Conservation (phyloP, 2,888 invertebrate genomes). For the Leucania comma region DNA sequence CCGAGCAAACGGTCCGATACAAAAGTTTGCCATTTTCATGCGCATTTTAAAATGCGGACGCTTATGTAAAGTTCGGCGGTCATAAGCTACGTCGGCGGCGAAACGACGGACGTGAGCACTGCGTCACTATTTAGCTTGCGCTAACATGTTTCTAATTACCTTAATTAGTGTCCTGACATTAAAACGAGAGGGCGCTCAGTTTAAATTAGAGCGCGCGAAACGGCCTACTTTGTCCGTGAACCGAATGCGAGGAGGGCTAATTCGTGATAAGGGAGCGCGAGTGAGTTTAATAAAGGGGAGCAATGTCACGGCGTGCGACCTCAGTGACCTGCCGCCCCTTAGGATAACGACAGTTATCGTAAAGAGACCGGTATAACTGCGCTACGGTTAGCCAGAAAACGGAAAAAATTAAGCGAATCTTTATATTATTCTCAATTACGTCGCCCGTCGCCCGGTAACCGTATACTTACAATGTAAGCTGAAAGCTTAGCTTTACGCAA, state of each 20-base stretch:
- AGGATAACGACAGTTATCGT: constrained; percentile 81
- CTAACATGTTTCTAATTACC: constrained; percentile 86
- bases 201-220: constrained; percentile 85
- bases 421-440: constrained; percentile 60
- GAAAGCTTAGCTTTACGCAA: constrained; percentile 45
- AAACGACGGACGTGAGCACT: constrained; percentile 64
- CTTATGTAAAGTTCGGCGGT: constrained; percentile 43
- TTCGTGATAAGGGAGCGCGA: constrained; percentile 86
- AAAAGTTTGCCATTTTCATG: constrained; percentile 52
- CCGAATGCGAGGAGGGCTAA: constrained; percentile 84
- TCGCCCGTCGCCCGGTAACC: constrained; percentile 11
- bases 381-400: constrained; percentile 55
- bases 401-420: constrained; percentile 60
- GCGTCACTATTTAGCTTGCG: constrained; percentile 73
- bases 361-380: constrained; percentile 68
- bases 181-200: constrained; percentile 81
- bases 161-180: constrained; percentile 86
- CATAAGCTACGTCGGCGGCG: constrained; percentile 55
- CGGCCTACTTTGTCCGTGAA: constrained; percentile 85
- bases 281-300: constrained; percentile 83
- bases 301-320: constrained; percentile 81
- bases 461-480: constrained; percentile 36
- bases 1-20: constrained; percentile 64
- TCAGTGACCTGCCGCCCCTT: constrained; percentile 70
- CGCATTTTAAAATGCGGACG: constrained; percentile 42